These are phyloP conservation scores for Hirundichthys speculiger DNA, from an alignment of 2,113 vertebrate genomes.

Conservation along the genomic window DNA sequence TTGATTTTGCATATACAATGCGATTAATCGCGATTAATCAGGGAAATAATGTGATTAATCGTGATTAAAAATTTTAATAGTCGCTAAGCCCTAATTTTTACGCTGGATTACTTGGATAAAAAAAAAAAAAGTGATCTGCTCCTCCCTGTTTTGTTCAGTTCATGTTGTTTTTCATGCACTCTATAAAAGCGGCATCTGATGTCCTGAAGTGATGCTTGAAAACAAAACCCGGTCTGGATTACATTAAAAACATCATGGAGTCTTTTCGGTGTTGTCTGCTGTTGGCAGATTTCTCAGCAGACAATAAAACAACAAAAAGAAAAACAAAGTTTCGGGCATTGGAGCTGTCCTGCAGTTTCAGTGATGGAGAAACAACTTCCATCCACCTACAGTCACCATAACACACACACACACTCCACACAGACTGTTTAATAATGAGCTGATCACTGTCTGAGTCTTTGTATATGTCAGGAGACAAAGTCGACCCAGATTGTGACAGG, in stretches of 20 bases:
- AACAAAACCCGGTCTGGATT: slow-evolving; percentile 46
- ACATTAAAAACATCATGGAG: slow-evolving; percentile 34
- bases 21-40: too few species aligned
- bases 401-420: not conserved
- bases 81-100: too few species aligned
- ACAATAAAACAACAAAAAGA: slow-evolving; percentile 2
- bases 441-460: slow-evolving; percentile 1
- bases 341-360: too few species aligned
- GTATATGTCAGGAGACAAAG: slow-evolving; percentile 17
- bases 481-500: slow-evolving; percentile 9
- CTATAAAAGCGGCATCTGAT: not conserved
- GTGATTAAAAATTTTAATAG: too few species aligned
- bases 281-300: slow-evolving; percentile 13
- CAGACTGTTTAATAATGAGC: not conserved
- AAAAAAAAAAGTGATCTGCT: slow-evolving; percentile 5
- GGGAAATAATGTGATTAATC: too few species aligned
- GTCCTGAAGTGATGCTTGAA: slow-evolving; percentile 13
- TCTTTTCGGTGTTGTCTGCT: slow-evolving; percentile 33
- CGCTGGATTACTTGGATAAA: not conserved
- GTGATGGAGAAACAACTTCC: not conserved
- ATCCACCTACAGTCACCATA: not conserved
- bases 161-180: slow-evolving; percentile 17
- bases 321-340: too few species aligned
- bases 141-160: not conserved
- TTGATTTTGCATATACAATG: too few species aligned